Conservation (phyloP, 23 tunicate species). For the Pegea sp. region DNA sequence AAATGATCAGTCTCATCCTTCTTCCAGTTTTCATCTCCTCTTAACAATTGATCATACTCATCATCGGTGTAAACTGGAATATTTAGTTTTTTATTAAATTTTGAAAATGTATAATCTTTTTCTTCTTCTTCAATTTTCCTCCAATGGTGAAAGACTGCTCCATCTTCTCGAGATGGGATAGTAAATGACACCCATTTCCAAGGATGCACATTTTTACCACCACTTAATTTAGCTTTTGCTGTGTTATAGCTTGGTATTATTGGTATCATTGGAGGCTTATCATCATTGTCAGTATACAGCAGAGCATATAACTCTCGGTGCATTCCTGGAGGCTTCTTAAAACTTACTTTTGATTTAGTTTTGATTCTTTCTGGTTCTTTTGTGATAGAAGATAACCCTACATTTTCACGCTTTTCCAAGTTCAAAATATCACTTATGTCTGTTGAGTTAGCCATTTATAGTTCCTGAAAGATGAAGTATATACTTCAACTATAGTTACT, state of each 20-base stretch:
- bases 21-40: conserved; percentile 50
- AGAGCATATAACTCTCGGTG: conserved; percentile 86
- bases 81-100: conserved; percentile 59
- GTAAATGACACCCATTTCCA: conserved; percentile 93
- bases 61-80: conserved; percentile 81
- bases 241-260: conserved; percentile 49
- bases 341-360: too few species aligned
- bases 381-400: too few species aligned
- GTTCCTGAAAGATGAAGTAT: too few species aligned
- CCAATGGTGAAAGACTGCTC: conserved; percentile 85
- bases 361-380: too few species aligned
- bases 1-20: conserved; percentile 69
- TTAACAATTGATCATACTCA: conserved; percentile 58
- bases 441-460: too few species aligned
- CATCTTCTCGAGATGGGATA: conserved; percentile 67
- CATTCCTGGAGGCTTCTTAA: conserved; percentile 89
- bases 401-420: too few species aligned
- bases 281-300: conserved; percentile 69
- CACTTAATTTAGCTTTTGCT: conserved; percentile 75
- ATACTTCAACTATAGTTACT: too few species aligned
- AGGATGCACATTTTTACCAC: conserved; percentile 54
- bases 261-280: conserved; percentile 76
- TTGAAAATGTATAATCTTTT: conserved; percentile 74
- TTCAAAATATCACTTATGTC: too few species aligned
- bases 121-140: conserved; percentile 77